These are phyloP conservation scores for Ageneiosus marmoratus DNA, from an alignment of 2,113 vertebrate species.

Conservation along the genomic window DNA sequence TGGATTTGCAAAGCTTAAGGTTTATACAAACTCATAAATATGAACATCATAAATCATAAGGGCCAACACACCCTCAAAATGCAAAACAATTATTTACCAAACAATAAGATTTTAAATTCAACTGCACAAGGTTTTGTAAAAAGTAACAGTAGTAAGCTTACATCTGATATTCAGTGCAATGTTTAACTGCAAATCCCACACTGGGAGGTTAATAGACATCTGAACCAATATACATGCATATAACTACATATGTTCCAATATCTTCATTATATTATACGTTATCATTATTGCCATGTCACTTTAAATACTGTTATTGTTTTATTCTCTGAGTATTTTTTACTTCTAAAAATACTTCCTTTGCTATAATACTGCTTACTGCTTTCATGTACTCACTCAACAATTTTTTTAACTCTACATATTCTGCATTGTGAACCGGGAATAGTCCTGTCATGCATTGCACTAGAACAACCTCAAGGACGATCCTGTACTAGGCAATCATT, in stretches of 20 bases:
- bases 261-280: slow-evolving; percentile 23
- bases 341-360: slow-evolving; percentile 48
- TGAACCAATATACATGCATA: slow-evolving; percentile 73
- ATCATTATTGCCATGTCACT: slow-evolving; percentile 71
- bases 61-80: slow-evolving; percentile 49
- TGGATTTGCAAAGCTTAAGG: slow-evolving; percentile 46
- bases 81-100: slow-evolving; percentile 58
- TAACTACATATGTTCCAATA: slow-evolving; percentile 54
- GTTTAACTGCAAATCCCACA: slow-evolving; percentile 53
- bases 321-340: slow-evolving; percentile 65
- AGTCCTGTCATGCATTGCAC: slow-evolving; percentile 41
- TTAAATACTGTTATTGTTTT: slow-evolving; percentile 60
- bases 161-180: slow-evolving; percentile 52
- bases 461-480: slow-evolving; percentile 17
- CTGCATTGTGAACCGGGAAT: neutral
- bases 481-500: neutral
- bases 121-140: slow-evolving; percentile 61
- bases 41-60: slow-evolving; percentile 60
- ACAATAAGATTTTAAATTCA: slow-evolving; percentile 55
- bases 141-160: slow-evolving; percentile 53
- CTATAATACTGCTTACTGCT: slow-evolving; percentile 31
- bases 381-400: slow-evolving; percentile 33
- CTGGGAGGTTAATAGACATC: slow-evolving; percentile 52
- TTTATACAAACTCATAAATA: slow-evolving; percentile 47
- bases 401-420: slow-evolving; percentile 23